A percentile compares a stretch with the other conserved stretches of the same genome.
Evolutionary conservation across 2,113 vertebrate genomes (phyloP).

Genomic region (Centropristis striata): DNA sequence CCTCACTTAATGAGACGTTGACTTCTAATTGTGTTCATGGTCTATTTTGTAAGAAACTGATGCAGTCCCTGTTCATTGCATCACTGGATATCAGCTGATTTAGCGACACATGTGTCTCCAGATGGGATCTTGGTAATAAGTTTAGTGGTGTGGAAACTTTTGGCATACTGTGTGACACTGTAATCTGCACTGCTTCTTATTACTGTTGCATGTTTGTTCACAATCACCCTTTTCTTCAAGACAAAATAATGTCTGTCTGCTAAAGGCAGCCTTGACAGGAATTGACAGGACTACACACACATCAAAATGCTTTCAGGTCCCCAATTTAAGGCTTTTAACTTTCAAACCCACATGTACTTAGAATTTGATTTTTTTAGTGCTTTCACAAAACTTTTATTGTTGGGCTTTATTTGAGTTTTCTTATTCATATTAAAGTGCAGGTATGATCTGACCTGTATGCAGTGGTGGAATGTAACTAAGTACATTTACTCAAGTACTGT

Average conservation of each 20-base stretch:
- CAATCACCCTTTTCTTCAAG: background rate
- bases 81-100: conserved; percentile 1
- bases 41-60: background rate
- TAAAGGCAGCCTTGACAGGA: no score
- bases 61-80: background rate
- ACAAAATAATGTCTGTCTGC: background rate
- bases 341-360: no score
- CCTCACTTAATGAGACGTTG: background rate
- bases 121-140: conserved; percentile 20
- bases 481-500: no score
- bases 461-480: no score
- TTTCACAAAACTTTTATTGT: no score
- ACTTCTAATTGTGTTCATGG: conserved; percentile 2
- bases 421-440: no score
- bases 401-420: no score
- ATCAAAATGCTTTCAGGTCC: no score
- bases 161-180: background rate
- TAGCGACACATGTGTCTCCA: background rate
- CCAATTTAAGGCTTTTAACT: no score
- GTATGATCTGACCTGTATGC: no score
- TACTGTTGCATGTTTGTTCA: background rate
- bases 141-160: conserved; percentile 14
- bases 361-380: no score
- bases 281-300: no score
- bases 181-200: conserved; percentile 10